phyloP scores from a whole-genome alignment of 2,888 invertebrate species.

The Spodoptera exigua region DNA sequence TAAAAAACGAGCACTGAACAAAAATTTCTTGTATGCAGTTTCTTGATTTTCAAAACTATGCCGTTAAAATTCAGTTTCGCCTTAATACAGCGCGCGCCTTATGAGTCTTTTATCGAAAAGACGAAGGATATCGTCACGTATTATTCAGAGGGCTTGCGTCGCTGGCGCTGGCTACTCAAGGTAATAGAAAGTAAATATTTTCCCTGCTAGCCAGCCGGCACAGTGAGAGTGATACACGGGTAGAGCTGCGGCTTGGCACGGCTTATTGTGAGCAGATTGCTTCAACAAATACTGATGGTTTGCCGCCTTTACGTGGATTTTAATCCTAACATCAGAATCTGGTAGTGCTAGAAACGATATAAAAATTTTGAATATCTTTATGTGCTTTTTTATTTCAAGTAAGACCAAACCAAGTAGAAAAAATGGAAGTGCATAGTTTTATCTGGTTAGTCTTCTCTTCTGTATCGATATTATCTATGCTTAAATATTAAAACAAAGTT shows the following conservation, averaged over 20 bases:
- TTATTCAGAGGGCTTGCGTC: conserved; percentile 51
- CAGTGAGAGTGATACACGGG: conserved; percentile 49
- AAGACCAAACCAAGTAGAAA: too few species aligned
- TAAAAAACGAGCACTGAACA: too few species aligned
- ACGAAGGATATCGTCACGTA: conserved; percentile 30
- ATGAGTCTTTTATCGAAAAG: conserved; percentile 23
- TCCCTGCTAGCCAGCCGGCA: conserved; percentile 52
- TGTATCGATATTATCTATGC: too few species aligned
- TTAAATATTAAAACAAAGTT: too few species aligned
- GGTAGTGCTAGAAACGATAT: too few species aligned
- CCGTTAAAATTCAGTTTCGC: too few species aligned
- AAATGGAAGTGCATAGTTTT: too few species aligned
- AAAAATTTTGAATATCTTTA: too few species aligned
- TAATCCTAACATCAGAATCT: conserved; percentile 11
- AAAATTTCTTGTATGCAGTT: too few species aligned
- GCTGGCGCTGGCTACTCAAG: conserved; percentile 37
- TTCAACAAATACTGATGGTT: conserved; percentile 45
- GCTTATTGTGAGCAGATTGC: conserved; percentile 45
- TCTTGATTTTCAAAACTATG: not conserved
- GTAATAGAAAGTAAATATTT: conserved; percentile 79
- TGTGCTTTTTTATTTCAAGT: too few species aligned
- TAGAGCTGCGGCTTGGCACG: conserved; percentile 47
- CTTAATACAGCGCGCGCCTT: too few species aligned
- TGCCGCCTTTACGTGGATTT: conserved; percentile 18
- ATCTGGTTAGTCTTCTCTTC: too few species aligned